phyloP scores from a whole-genome alignment of 2,888 invertebrate species.

The Stenolophus ochropezus region DNA sequence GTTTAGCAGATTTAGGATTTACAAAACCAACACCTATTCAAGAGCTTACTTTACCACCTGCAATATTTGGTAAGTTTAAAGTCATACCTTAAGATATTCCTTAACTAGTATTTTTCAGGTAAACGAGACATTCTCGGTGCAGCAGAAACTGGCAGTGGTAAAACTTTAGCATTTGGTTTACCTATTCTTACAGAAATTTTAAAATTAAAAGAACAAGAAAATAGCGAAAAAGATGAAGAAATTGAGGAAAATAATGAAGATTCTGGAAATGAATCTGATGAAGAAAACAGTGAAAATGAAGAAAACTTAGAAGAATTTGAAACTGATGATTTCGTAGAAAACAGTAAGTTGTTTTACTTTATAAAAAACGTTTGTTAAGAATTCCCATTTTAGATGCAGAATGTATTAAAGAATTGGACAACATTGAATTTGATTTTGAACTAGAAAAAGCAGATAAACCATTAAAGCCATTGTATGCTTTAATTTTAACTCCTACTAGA shows the following conservation, averaged over 20 bases:
- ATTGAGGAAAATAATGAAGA: slow-evolving; percentile 71
- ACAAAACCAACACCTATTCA: slow-evolving; percentile 93
- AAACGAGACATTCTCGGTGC: slow-evolving; percentile 96
- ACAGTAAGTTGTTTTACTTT: slow-evolving; percentile 41
- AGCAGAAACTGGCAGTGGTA: slow-evolving; percentile 99
- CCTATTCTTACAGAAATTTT: slow-evolving; percentile 93
- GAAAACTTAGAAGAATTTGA: background rate
- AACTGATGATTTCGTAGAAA: slow-evolving; percentile 52
- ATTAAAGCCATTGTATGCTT: slow-evolving; percentile 82
- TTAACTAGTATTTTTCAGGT: slow-evolving; percentile 70
- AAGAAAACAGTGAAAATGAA: slow-evolving; percentile 42
- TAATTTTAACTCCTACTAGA: slow-evolving; percentile 96
- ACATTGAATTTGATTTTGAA: slow-evolving; percentile 67
- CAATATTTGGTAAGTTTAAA: slow-evolving; percentile 81
- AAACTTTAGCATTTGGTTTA: slow-evolving; percentile 97
- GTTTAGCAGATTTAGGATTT: slow-evolving; percentile 86
- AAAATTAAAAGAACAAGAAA: slow-evolving; percentile 74
- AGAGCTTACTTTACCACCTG: slow-evolving; percentile 84
- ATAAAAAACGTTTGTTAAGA: background rate
- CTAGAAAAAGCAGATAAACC: slow-evolving; percentile 63
- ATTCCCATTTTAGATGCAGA: slow-evolving; percentile 74
- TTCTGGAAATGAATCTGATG: slow-evolving; percentile 1
- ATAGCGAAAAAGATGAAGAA: no score
- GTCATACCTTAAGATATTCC: no score
- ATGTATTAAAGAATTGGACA: slow-evolving; percentile 78